phyloP scores from a whole-genome alignment of 1,140 invertebrate species.

The Drosophila burlai region DNA sequence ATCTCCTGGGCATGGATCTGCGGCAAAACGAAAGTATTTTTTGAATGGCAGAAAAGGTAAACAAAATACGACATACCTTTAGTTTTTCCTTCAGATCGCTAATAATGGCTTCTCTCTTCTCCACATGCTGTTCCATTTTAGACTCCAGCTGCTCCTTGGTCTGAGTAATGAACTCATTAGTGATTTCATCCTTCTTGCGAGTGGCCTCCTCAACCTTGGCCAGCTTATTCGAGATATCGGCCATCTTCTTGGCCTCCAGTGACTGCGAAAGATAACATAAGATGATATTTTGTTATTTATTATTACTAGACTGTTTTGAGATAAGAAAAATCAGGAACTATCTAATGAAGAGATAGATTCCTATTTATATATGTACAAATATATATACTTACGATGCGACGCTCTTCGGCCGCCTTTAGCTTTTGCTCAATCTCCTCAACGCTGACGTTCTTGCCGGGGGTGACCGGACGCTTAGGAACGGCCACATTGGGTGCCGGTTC shows the following conservation, averaged over 20 bases:
- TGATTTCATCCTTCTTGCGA: constrained; percentile 94
- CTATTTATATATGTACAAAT: constrained; percentile 21
- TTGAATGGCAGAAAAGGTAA: too few species aligned
- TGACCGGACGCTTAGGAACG: constrained; percentile 88
- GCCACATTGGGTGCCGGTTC: constrained; percentile 89
- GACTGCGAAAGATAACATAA: constrained; percentile 86
- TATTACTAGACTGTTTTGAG: not conserved
- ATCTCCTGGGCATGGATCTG: constrained; percentile 91
- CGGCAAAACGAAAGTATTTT: too few species aligned
- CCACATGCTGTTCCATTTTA: constrained; percentile 95
- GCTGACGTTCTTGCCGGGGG: constrained; percentile 87
- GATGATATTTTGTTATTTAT: not conserved
- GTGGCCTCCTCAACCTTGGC: constrained; percentile 95
- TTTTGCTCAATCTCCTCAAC: constrained; percentile 95
- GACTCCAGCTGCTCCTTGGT: constrained; percentile 94
- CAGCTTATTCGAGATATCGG: constrained; percentile 92
- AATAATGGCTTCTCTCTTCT: constrained; percentile 95
- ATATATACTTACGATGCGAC: constrained; percentile 90
- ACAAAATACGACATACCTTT: constrained; percentile 88
- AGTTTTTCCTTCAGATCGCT: constrained; percentile 94
- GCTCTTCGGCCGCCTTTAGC: constrained; percentile 95
- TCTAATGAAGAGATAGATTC: not conserved
- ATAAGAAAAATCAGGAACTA: not conserved
- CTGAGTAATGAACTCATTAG: constrained; percentile 91
- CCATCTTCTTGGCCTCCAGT: constrained; percentile 93